Evolutionary conservation across 2,888 invertebrate species (phyloP).

Genomic region (Agonopterix subpropinquella): DNA sequence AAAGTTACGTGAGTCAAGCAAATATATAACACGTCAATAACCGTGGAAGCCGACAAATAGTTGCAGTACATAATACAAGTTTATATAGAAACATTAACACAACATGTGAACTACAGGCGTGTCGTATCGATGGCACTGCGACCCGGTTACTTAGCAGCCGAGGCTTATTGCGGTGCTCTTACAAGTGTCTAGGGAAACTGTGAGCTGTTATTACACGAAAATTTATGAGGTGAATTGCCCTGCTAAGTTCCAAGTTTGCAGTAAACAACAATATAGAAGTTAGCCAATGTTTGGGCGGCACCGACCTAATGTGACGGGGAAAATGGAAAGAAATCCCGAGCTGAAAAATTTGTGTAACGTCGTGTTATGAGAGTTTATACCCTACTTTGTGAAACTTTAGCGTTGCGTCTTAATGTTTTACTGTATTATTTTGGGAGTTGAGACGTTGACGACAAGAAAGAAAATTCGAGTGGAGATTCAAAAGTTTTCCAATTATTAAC

Average conservation of each 20-base stretch:
- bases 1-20: not conserved
- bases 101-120: constrained; percentile 24
- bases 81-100: constrained; percentile 14
- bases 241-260: constrained; percentile 62
- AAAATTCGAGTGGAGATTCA: not conserved
- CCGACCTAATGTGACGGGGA: constrained; percentile 50
- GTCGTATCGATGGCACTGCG: constrained; percentile 8
- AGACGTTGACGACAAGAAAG: constrained; percentile 1
- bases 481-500: not conserved
- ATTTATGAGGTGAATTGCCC: constrained; percentile 68
- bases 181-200: constrained; percentile 70
- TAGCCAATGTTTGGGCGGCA: constrained; percentile 52
- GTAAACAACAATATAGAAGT: constrained; percentile 71
- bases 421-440: constrained; percentile 7
- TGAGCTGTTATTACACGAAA: constrained; percentile 67
- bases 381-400: constrained; percentile 30
- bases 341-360: constrained; percentile 48
- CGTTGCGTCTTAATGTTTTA: constrained; percentile 13
- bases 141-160: constrained; percentile 35
- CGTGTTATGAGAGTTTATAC: constrained; percentile 50
- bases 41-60: not conserved
- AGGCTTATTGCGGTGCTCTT: constrained; percentile 59
- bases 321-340: constrained; percentile 47
- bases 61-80: not conserved
- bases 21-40: not conserved